Evolutionary conservation across 2,113 vertebrate species (phyloP).

Genomic region (Toxotes jaculatrix): DNA sequence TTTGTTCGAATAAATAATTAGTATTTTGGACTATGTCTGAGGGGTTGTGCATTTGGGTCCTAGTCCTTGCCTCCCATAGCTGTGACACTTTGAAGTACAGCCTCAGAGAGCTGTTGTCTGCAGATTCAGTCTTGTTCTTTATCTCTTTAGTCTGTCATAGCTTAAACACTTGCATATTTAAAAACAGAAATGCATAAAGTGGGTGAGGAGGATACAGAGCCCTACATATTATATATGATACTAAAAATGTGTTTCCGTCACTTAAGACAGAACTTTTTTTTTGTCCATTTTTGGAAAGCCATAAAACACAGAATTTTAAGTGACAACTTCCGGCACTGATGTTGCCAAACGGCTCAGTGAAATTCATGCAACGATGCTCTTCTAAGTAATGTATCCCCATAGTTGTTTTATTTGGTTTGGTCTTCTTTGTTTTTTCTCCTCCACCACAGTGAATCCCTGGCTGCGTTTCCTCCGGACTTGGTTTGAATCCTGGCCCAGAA

Average conservation of each 20-base stretch:
- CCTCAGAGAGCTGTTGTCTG: no score
- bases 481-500: constrained; percentile 47
- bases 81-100: no score
- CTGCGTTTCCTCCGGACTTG: constrained; percentile 37
- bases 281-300: constrained; percentile 7
- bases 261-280: neutral
- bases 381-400: constrained; percentile 20
- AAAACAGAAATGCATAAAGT: neutral
- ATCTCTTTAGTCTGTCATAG: no score
- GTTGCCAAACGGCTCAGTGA: constrained; percentile 29
- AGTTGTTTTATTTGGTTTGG: constrained; percentile 37
- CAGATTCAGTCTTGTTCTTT: no score
- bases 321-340: constrained; percentile 18
- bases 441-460: constrained; percentile 56
- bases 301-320: constrained; percentile 23
- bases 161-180: no score
- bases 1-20: no score
- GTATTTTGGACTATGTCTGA: no score
- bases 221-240: neutral
- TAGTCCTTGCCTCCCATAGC: no score
- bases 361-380: constrained; percentile 24
- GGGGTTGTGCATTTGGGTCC: no score
- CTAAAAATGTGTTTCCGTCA: neutral
- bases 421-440: constrained; percentile 38
- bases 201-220: neutral